phyloP scores from a whole-genome alignment of 2,113 vertebrate species.

The Terrapene triunguis region DNA sequence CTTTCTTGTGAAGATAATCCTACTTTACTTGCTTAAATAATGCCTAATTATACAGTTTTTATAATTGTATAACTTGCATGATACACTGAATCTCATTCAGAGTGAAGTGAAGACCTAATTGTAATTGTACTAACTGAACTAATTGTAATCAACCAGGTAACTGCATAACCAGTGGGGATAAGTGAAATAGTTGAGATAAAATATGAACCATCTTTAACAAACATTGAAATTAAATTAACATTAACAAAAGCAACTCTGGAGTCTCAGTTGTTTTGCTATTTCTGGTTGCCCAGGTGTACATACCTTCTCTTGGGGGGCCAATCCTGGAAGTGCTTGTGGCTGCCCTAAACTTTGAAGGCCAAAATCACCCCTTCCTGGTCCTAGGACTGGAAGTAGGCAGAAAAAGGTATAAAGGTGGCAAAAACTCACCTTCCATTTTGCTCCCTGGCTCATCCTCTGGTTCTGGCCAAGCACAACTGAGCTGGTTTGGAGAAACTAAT shows the following conservation, averaged over 20 bases:
- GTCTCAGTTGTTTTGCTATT: not conserved
- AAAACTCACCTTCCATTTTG: not conserved
- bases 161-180: not conserved
- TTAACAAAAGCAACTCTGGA: not conserved
- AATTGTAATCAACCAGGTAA: not conserved
- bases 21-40: not conserved
- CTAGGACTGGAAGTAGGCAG: not conserved
- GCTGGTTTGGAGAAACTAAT: not conserved
- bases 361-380: not conserved
- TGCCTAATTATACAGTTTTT: slow-evolving; percentile 19
- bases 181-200: not conserved
- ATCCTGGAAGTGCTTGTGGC: not conserved
- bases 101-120: not conserved
- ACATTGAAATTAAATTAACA: not conserved
- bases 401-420: not conserved
- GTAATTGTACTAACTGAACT: not conserved
- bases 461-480: not conserved
- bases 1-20: not conserved
- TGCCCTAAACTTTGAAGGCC: not conserved
- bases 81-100: not conserved
- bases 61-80: not conserved
- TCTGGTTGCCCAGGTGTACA: not conserved
- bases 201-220: not conserved
- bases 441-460: not conserved
- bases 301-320: not conserved